Conservation (phyloP, 1,140 invertebrate genomes). For the Zaprionus lachaisei region DNA sequence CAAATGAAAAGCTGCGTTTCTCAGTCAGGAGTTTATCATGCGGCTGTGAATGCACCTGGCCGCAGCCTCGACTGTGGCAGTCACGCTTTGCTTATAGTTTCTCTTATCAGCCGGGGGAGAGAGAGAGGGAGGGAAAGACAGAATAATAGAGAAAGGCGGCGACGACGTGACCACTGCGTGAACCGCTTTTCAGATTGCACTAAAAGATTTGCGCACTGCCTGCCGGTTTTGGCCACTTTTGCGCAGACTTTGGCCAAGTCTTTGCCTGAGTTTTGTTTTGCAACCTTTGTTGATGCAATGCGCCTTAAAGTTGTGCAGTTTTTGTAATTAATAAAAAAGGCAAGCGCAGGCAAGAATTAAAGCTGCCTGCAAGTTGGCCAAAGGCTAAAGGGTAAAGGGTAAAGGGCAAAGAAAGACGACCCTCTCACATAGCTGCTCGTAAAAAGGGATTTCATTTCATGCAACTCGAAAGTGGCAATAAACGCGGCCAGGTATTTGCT, state of each 20-base stretch:
- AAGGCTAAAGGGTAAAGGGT: too few relatives aligned
- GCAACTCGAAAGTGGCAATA: conserved; percentile 79
- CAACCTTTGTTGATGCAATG: conserved; percentile 28
- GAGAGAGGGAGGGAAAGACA: neutral
- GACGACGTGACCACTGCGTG: conserved; percentile 66
- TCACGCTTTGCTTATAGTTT: conserved; percentile 82
- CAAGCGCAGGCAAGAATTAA: conserved; percentile 47
- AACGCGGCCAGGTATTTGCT: conserved; percentile 49
- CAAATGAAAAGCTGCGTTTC: conserved; percentile 73
- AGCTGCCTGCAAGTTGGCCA: conserved; percentile 21
- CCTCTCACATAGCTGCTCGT: conserved; percentile 65
- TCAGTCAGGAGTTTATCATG: conserved; percentile 70
- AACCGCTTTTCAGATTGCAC: conserved; percentile 72
- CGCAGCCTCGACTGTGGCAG: conserved; percentile 43
- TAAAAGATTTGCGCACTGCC: conserved; percentile 66
- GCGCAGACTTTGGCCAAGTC: conserved; percentile 36
- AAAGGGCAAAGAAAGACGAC: neutral
- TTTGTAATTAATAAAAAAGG: conserved; percentile 68
- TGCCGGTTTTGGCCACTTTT: conserved; percentile 45
- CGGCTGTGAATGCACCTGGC: conserved; percentile 61
- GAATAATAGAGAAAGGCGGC: conserved; percentile 30
- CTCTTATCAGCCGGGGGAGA: conserved; percentile 61
- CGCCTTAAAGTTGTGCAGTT: conserved; percentile 29
- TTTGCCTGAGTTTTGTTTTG: conserved; percentile 42
- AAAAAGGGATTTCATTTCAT: conserved; percentile 75